Percentiles rank a stretch among this genome's conserved stretches.
These are phyloP conservation scores for Remorina albescens DNA, from an alignment of 2,797 vertebrate genomes.

Conservation along the genomic window DNA sequence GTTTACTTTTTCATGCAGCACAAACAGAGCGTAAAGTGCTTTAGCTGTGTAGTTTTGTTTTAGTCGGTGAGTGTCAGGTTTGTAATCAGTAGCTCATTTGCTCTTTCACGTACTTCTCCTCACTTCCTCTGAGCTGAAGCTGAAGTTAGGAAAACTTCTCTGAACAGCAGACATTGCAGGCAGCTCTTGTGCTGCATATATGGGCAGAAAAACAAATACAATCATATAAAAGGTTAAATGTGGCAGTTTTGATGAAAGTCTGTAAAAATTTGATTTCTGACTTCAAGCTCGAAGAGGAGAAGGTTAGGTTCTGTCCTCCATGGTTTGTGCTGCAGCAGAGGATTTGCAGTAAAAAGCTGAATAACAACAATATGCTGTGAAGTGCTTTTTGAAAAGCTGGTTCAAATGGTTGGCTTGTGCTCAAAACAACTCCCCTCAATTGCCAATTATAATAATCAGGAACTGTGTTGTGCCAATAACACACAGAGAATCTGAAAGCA, in stretches of 20 bases:
- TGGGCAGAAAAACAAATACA: background rate
- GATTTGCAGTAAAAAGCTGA: slow-evolving; percentile 26
- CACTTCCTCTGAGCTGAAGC: background rate
- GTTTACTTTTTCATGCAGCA: slow-evolving; percentile 9
- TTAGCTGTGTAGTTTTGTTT: background rate
- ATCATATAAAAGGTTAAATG: background rate
- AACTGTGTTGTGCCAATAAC: slow-evolving; percentile 8
- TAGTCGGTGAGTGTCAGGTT: background rate
- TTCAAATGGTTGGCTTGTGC: slow-evolving; percentile 26
- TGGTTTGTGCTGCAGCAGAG: slow-evolving; percentile 40
- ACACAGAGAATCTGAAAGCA: slow-evolving; percentile 3
- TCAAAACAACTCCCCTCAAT: slow-evolving; percentile 34
- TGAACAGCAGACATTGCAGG: background rate
- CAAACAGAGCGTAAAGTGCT: background rate
- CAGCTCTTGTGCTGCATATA: background rate
- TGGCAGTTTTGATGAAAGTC: background rate
- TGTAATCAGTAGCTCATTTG: slow-evolving; percentile 16
- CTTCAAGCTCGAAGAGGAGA: slow-evolving; percentile 19
- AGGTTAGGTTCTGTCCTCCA: slow-evolving; percentile 21
- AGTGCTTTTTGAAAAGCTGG: slow-evolving; percentile 26
- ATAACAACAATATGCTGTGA: slow-evolving; percentile 24
- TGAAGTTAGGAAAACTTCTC: background rate
- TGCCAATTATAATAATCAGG: slow-evolving; percentile 28
- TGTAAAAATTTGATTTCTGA: slow-evolving; percentile 1
- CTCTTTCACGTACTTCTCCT: background rate